phyloP scores from a whole-genome alignment of 2,113 vertebrate species.

The Bungarus multicinctus region DNA sequence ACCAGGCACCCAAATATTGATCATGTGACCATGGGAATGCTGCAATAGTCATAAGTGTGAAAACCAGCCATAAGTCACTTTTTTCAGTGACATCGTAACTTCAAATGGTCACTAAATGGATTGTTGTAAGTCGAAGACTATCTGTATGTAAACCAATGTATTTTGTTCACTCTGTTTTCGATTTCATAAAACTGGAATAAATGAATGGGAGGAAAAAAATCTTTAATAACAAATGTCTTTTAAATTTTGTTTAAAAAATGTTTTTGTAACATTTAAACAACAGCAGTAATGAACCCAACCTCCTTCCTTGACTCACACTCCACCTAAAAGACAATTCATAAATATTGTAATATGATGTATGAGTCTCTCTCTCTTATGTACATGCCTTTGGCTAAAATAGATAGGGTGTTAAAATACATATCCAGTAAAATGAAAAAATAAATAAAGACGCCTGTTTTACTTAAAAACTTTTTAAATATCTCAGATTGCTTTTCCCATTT shows the following conservation, averaged over 20 bases:
- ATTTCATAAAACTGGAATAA: not conserved
- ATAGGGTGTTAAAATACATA: not conserved
- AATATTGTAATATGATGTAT: not conserved
- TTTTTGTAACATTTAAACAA: not conserved
- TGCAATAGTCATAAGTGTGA: not conserved
- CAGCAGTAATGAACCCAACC: not conserved
- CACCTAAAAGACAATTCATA: not conserved
- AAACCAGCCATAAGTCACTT: not conserved
- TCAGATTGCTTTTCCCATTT: slow-evolving; percentile 24
- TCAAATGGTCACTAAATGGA: not conserved
- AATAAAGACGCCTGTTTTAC: not conserved
- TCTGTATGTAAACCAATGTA: not conserved
- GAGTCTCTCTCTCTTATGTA: not conserved
- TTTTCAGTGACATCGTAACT: not conserved
- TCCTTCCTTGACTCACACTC: too few relatives aligned
- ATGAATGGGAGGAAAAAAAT: not conserved
- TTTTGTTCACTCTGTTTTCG: not conserved
- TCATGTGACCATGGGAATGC: not conserved
- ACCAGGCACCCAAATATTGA: not conserved
- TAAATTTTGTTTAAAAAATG: not conserved
- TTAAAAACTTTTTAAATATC: slow-evolving; percentile 4
- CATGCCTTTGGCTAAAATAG: not conserved
- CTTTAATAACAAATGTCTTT: not conserved
- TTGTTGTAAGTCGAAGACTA: not conserved
- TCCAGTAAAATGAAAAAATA: not conserved